A percentile compares a stretch with the other conserved stretches of the same genome.
Conservation (phyloP, 2,797 vertebrate species). For the Eptatretus atami region DNA sequence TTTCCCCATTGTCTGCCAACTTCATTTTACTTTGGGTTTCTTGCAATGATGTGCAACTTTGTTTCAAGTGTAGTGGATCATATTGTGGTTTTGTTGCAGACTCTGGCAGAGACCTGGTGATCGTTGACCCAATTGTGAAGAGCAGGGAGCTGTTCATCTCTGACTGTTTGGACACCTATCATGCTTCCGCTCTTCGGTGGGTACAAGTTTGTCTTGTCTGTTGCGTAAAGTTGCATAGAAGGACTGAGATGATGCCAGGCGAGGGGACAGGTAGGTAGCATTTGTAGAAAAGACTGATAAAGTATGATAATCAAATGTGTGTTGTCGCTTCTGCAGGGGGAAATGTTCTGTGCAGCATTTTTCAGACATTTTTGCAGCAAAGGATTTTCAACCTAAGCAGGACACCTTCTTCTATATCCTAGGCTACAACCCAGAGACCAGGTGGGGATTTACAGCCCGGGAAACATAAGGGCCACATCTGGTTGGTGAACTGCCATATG, state of each 20-base stretch:
- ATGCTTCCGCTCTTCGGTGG: slow-evolving; percentile 86
- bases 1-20: background rate
- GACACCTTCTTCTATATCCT: slow-evolving; percentile 99
- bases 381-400: slow-evolving; percentile 86
- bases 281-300: background rate
- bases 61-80: background rate
- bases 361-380: slow-evolving; percentile 96
- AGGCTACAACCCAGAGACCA: slow-evolving; percentile 96
- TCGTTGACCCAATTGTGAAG: slow-evolving; percentile 85
- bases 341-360: slow-evolving; percentile 99
- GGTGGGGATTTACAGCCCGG: slow-evolving; percentile 23
- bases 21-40: slow-evolving; percentile 4
- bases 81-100: slow-evolving; percentile 19
- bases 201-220: slow-evolving; percentile 4
- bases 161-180: slow-evolving; percentile 88
- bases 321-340: slow-evolving; percentile 26
- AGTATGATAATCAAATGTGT: background rate
- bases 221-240: too few species aligned
- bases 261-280: too few species aligned
- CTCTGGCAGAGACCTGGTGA: slow-evolving; percentile 79
- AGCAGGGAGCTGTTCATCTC: slow-evolving; percentile 97
- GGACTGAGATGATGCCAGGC: too few species aligned
- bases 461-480: too few species aligned
- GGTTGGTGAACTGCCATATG: too few species aligned
- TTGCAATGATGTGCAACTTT: slow-evolving; percentile 4